phyloP scores from a whole-genome alignment of 2,888 invertebrate genomes.

The Drosophila prostipennis region DNA sequence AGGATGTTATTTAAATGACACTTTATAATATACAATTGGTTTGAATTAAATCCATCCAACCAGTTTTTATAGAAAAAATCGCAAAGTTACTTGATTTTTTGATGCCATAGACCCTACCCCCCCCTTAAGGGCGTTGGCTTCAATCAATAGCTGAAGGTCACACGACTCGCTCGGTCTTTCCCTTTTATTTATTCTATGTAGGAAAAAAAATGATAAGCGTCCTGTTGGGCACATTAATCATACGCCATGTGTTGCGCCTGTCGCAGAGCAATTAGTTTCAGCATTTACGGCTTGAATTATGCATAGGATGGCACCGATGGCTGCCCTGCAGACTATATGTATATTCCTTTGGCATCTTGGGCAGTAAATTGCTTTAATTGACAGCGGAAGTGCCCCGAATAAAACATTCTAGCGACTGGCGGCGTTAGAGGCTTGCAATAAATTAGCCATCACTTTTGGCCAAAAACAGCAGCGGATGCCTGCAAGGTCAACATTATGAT shows the following conservation, averaged over 20 bases:
- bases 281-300: conserved; percentile 65
- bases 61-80: too few species aligned
- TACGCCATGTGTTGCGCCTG: conserved; percentile 69
- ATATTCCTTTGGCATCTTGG: conserved; percentile 22
- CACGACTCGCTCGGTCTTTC: neutral
- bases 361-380: conserved; percentile 64
- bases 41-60: too few species aligned
- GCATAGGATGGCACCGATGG: conserved; percentile 34
- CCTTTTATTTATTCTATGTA: too few species aligned
- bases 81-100: too few species aligned
- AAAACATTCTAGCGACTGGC: conserved; percentile 43
- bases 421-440: conserved; percentile 52
- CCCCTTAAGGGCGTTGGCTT: conserved; percentile 65
- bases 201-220: conserved; percentile 55
- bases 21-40: too few species aligned
- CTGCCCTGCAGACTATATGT: conserved; percentile 20
- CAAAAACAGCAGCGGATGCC: conserved; percentile 60
- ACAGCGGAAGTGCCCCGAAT: conserved; percentile 62
- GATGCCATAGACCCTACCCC: too few species aligned
- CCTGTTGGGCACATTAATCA: conserved; percentile 64
- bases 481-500: conserved; percentile 61
- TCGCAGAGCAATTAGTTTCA: conserved; percentile 65
- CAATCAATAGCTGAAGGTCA: conserved; percentile 70
- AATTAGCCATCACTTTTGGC: conserved; percentile 68
- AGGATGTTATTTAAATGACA: too few species aligned